Conservation (phyloP, 1,140 invertebrate genomes). For the Protaetia brevitarsis region DNA sequence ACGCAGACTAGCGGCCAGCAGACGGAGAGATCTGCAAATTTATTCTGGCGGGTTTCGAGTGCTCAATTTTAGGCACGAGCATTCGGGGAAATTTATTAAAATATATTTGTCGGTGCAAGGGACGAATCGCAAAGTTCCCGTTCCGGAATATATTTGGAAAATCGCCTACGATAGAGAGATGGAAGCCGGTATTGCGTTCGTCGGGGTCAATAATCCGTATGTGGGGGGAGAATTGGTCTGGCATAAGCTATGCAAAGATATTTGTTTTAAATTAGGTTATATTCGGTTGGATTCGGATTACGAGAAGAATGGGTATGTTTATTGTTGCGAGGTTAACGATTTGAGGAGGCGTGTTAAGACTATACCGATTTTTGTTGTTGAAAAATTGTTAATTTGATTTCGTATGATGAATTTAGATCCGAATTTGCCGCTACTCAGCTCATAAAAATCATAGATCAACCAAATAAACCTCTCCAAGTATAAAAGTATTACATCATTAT, state of each 20-base stretch:
- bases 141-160: conserved; percentile 62
- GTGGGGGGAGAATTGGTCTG: conserved; percentile 35
- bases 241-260: conserved; percentile 58
- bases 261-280: conserved; percentile 53
- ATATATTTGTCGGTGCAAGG: too few relatives aligned
- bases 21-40: conserved; percentile 46
- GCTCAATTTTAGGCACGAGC: conserved; percentile 48
- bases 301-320: background rate
- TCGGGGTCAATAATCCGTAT: conserved; percentile 65
- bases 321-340: background rate
- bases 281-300: conserved; percentile 51
- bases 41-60: conserved; percentile 55
- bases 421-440: too few relatives aligned
- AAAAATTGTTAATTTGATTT: too few relatives aligned
- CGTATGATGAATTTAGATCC: too few relatives aligned
- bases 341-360: background rate
- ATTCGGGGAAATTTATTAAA: too few relatives aligned
- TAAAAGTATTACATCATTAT: too few relatives aligned
- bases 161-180: conserved; percentile 55
- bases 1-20: conserved; percentile 28
- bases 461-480: too few relatives aligned
- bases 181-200: conserved; percentile 55
- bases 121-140: too few relatives aligned
- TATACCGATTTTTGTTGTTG: background rate
- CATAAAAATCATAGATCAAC: too few relatives aligned